Evolutionary conservation across 2,888 invertebrate species (phyloP).

Genomic region (Microctonus hyperodae): DNA sequence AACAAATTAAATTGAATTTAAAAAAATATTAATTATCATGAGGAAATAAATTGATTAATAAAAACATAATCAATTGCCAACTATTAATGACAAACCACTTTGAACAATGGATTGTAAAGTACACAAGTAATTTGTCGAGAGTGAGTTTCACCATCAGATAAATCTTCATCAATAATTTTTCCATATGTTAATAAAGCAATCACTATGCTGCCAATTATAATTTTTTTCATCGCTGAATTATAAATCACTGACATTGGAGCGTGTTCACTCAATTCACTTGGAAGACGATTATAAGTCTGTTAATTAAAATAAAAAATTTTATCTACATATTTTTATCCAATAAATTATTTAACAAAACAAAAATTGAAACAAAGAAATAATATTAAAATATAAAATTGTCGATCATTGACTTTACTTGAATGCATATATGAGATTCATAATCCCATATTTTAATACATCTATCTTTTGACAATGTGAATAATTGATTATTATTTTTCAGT

Average conservation of each 20-base stretch:
- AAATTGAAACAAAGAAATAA: no score
- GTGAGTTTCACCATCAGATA: slow-evolving; percentile 79
- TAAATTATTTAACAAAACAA: no score
- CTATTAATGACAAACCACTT: slow-evolving; percentile 62
- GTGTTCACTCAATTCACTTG: slow-evolving; percentile 69
- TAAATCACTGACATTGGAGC: slow-evolving; percentile 71
- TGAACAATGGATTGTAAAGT: slow-evolving; percentile 79
- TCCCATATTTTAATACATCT: slow-evolving; percentile 82
- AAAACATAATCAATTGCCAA: no score
- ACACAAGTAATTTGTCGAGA: slow-evolving; percentile 73
- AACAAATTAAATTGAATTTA: slow-evolving; percentile 34
- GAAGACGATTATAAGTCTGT: slow-evolving; percentile 75
- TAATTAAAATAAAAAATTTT: no score
- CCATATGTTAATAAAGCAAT: slow-evolving; percentile 73
- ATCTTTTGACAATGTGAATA: slow-evolving; percentile 78
- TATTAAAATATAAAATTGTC: slow-evolving; percentile 21
- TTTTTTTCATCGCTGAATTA: slow-evolving; percentile 71
- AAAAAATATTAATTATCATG: not conserved
- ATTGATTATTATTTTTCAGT: slow-evolving; percentile 71
- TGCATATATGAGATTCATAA: slow-evolving; percentile 70
- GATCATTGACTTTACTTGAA: slow-evolving; percentile 66
- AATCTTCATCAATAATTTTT: slow-evolving; percentile 71
- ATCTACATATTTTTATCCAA: no score
- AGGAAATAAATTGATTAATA: not conserved
- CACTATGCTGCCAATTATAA: slow-evolving; percentile 72